phyloP scores from a whole-genome alignment of 1,140 invertebrate species.

The Trigoniulus corallinus region DNA sequence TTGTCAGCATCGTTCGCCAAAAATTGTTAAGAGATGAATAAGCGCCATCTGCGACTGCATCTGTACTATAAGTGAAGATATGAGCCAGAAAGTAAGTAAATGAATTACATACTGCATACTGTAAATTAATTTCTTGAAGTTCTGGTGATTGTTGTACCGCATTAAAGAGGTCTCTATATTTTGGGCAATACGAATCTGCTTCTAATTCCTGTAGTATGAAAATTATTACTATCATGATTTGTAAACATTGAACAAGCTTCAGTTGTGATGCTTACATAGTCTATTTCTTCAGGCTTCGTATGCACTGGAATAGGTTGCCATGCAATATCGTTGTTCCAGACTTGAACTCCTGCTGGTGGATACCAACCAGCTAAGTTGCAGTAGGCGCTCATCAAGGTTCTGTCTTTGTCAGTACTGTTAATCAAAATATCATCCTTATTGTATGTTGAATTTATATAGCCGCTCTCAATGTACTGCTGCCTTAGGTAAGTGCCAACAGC shows the following conservation, averaged over 20 bases:
- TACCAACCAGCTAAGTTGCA: slow-evolving; percentile 24
- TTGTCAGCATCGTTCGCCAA: too few relatives aligned
- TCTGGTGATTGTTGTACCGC: neutral
- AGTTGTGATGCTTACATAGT: slow-evolving; percentile 6
- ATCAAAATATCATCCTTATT: slow-evolving; percentile 44
- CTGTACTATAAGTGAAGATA: too few relatives aligned
- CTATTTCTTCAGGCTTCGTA: slow-evolving; percentile 15
- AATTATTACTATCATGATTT: neutral
- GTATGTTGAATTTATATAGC: slow-evolving; percentile 43
- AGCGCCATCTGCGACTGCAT: too few relatives aligned
- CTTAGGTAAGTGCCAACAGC: slow-evolving; percentile 54
- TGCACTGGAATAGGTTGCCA: slow-evolving; percentile 27
- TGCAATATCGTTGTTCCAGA: slow-evolving; percentile 14
- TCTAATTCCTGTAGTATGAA: slow-evolving; percentile 1
- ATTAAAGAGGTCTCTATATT: neutral
- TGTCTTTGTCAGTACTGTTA: slow-evolving; percentile 57
- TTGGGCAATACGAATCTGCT: neutral
- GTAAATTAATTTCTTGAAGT: neutral
- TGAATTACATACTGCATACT: neutral
- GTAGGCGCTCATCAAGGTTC: slow-evolving; percentile 28
- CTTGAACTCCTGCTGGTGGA: slow-evolving; percentile 14
- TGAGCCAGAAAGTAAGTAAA: neutral
- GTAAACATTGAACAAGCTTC: neutral
- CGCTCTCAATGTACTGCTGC: slow-evolving; percentile 42
- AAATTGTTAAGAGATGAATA: too few relatives aligned